Evolutionary conservation across 2,113 vertebrate species (phyloP).

Genomic region (Mirounga angustirostris): DNA sequence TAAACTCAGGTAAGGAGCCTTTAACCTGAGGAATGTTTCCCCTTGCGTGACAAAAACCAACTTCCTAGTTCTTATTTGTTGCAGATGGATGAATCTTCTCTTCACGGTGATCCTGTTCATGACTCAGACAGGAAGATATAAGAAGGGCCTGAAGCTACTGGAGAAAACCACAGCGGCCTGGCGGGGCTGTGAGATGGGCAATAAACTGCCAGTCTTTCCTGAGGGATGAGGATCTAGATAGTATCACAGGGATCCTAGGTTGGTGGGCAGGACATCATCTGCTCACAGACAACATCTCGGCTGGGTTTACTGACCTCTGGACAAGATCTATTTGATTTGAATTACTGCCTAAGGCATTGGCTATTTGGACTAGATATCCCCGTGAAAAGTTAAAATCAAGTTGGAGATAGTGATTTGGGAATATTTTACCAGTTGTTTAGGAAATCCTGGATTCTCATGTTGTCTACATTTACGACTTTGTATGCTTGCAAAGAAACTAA

Average conservation of each 20-base stretch:
- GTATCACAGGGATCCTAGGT: neutral
- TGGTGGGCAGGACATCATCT: neutral
- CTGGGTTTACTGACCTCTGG: neutral
- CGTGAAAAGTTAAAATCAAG: constrained; percentile 13
- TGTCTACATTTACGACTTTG: neutral
- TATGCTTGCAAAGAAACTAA: constrained; percentile 43
- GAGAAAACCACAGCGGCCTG: neutral
- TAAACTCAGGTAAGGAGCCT: neutral
- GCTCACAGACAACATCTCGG: neutral
- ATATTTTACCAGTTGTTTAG: constrained; percentile 41
- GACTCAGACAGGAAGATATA: neutral
- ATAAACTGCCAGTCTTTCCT: neutral
- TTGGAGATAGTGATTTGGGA: neutral
- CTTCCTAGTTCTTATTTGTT: constrained; percentile 31
- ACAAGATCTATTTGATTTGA: neutral
- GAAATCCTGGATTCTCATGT: neutral
- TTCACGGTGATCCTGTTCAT: neutral
- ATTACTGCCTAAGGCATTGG: neutral
- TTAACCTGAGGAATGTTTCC: constrained; percentile 14
- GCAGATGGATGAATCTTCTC: neutral
- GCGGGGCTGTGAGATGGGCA: neutral
- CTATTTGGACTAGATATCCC: neutral
- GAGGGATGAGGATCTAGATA: neutral
- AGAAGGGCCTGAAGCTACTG: neutral
- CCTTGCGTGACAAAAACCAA: neutral